Percentiles rank a stretch among this genome's conserved stretches.
Conservation (phyloP, 1,140 invertebrate species). For the Sarcophaga bullata region DNA sequence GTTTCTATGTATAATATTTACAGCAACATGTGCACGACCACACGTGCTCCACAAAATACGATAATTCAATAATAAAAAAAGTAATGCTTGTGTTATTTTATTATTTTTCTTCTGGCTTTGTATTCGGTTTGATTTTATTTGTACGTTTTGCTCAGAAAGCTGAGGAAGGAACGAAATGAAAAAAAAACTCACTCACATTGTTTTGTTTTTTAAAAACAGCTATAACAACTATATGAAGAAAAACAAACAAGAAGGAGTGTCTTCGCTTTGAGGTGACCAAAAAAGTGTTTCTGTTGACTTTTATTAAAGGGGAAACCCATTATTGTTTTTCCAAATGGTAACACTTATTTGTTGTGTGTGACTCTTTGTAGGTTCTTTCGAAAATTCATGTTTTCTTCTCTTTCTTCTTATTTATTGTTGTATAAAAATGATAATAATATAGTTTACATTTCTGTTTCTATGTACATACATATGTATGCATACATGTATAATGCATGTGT, state of each 20-base stretch:
- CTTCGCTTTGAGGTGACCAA: not conserved
- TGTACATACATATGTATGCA: no score
- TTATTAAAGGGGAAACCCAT: not conserved
- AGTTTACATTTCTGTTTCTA: no score
- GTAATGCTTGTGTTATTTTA: not conserved
- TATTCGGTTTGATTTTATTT: conserved; percentile 5
- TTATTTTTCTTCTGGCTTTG: conserved; percentile 1
- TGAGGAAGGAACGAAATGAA: not conserved
- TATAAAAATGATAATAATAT: no score
- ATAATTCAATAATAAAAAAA: conserved; percentile 36
- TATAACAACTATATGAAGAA: not conserved
- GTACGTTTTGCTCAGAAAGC: not conserved
- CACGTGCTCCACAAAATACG: conserved; percentile 61
- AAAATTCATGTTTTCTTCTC: no score
- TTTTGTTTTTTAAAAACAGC: no score
- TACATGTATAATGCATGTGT: no score
- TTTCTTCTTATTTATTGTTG: no score
- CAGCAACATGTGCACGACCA: conserved; percentile 65
- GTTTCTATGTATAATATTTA: conserved; percentile 18
- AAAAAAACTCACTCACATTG: not conserved
- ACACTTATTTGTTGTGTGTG: no score
- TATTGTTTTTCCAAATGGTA: no score
- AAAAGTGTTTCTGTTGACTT: not conserved
- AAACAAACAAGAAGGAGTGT: not conserved
- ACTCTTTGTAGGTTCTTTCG: no score